These are phyloP conservation scores for Drosophila arawakana DNA, from an alignment of 1,140 invertebrate genomes.

Conservation along the genomic window DNA sequence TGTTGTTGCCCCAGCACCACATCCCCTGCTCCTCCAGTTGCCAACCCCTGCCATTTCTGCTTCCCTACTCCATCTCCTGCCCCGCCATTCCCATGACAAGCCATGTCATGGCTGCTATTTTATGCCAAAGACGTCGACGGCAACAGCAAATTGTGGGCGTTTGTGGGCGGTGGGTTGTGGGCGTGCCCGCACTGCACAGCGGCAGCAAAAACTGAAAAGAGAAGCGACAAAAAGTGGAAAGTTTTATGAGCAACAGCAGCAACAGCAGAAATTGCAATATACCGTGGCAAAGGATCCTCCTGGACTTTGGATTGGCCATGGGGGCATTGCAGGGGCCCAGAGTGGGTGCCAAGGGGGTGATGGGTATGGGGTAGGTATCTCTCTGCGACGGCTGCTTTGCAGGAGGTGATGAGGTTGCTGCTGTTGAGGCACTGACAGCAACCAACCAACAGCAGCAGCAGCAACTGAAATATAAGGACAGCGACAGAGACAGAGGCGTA, in stretches of 20 bases:
- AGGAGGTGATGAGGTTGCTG: conserved; percentile 38
- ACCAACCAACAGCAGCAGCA: conserved; percentile 15
- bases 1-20: conserved; percentile 50
- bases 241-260: conserved; percentile 80
- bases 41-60: no score
- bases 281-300: conserved; percentile 43
- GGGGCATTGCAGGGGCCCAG: conserved; percentile 4
- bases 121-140: conserved; percentile 47
- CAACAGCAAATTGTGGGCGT: conserved; percentile 30
- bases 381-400: not conserved
- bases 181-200: conserved; percentile 52
- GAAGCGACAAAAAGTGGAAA: conserved; percentile 75
- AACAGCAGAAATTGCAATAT: conserved; percentile 81
- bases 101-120: conserved; percentile 46
- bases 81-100: conserved; percentile 24
- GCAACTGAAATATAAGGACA: conserved; percentile 21
- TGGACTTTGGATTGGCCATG: conserved; percentile 37
- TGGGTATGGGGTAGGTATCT: not conserved
- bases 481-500: conserved; percentile 25
- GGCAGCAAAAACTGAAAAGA: conserved; percentile 45
- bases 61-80: not conserved
- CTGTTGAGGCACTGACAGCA: conserved; percentile 38
- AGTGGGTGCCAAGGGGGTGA: not conserved
- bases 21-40: conserved; percentile 17
- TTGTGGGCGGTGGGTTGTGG: conserved; percentile 26